Percentiles rank a stretch among this genome's conserved stretches.
Conservation (phyloP, 2,888 invertebrate genomes). For the Sesamia inferens region DNA sequence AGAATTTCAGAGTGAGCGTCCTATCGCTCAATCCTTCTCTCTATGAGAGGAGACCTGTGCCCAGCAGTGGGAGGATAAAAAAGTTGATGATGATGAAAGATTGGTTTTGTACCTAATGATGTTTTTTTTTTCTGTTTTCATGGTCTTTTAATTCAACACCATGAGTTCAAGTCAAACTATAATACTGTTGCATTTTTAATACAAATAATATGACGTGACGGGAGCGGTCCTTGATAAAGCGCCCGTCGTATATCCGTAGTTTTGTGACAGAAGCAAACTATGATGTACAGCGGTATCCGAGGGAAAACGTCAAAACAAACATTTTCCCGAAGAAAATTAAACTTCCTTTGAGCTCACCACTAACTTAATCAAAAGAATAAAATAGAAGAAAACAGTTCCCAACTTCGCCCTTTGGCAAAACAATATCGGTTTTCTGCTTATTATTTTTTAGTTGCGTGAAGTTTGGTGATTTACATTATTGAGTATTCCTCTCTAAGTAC, state of each 20-base stretch:
- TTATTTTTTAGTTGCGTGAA: slow-evolving; percentile 47
- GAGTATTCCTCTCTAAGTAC: slow-evolving; percentile 19
- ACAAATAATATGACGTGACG: slow-evolving; percentile 6
- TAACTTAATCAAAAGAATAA: slow-evolving; percentile 55
- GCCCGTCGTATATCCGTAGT: slow-evolving; percentile 33
- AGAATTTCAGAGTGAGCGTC: too few relatives aligned
- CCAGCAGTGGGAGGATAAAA: too few relatives aligned
- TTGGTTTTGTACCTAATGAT: neutral
- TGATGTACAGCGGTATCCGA: slow-evolving; percentile 42
- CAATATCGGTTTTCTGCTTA: slow-evolving; percentile 56
- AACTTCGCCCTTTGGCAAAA: slow-evolving; percentile 43
- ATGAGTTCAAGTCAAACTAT: too few relatives aligned
- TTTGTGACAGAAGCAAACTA: slow-evolving; percentile 49
- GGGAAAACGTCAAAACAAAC: slow-evolving; percentile 46
- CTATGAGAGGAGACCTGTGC: too few relatives aligned
- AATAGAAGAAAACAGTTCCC: slow-evolving; percentile 47
- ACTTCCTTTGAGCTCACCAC: slow-evolving; percentile 43
- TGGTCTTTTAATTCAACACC: too few relatives aligned
- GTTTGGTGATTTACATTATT: slow-evolving; percentile 47
- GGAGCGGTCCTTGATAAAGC: slow-evolving; percentile 8
- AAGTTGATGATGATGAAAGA: too few relatives aligned
- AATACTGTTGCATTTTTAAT: slow-evolving; percentile 25
- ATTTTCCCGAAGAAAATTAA: slow-evolving; percentile 45
- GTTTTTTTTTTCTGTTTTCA: neutral
- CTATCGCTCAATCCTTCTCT: too few relatives aligned